Percentiles rank a stretch among this genome's conserved stretches.
These are phyloP conservation scores for Cepaea hortensis DNA, from an alignment of 2,888 invertebrate genomes.

Conservation along the genomic window DNA sequence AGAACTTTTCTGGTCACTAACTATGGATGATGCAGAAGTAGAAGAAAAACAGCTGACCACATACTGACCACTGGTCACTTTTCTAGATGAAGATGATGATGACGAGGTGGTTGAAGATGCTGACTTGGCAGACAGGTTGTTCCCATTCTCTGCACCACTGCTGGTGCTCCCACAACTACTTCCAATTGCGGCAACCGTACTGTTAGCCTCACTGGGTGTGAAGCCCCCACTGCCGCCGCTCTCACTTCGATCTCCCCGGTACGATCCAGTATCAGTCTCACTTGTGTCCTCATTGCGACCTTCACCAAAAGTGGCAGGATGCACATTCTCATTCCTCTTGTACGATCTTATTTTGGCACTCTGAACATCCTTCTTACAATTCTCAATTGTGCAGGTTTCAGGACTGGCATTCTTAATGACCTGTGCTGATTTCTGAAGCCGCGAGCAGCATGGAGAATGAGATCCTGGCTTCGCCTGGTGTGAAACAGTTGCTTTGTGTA, in stretches of 20 bases:
- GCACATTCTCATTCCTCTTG: neutral
- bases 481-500: neutral
- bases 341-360: neutral
- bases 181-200: neutral
- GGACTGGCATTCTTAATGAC: neutral
- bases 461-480: neutral
- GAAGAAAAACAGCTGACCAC: constrained; percentile 48
- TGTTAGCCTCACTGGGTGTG: constrained; percentile 27
- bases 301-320: neutral
- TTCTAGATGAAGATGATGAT: constrained; percentile 43
- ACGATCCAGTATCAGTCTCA: no score
- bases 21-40: constrained; percentile 28
- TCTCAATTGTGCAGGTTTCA: neutral
- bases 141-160: constrained; percentile 12
- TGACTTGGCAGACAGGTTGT: constrained; percentile 34
- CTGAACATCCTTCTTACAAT: neutral
- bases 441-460: constrained; percentile 33
- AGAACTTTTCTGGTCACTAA: constrained; percentile 40
- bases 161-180: constrained; percentile 9
- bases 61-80: constrained; percentile 46
- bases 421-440: constrained; percentile 15
- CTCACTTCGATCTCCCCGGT: neutral
- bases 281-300: neutral
- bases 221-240: constrained; percentile 40
- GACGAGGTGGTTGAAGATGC: constrained; percentile 40